Evolutionary conservation across 2,888 invertebrate genomes (phyloP), one percentile per base, ranked within the genome.

Genomic region (Eubasilissa splendida): DNA sequence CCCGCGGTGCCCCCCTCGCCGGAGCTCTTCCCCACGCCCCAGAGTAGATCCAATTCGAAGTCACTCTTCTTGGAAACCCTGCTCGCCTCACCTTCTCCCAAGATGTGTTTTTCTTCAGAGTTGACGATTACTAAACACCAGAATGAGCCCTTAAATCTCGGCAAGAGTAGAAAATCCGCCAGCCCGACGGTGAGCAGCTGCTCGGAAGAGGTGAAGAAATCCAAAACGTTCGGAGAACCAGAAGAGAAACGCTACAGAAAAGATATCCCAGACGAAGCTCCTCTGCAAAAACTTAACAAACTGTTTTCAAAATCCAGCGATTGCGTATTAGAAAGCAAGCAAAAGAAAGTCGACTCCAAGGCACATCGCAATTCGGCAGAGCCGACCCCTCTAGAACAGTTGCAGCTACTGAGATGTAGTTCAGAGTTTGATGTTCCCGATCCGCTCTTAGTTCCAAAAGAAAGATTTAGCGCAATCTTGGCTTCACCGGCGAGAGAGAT

Each of bases 391-490:
- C 86, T 95, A 7, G 93, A 93, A 80, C 96, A 96, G 86, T 88
- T 96, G 9, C 93, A 94, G 84, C 91, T 93, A 86, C 89, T 96
- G 42, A 91, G 94, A 82, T 90, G 91, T 71, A 93, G 93, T 85
- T 90, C 93, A 8, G 92, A 93, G 84, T 92, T 94, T 85, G 92
- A 93, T 86, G 92, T 96, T 86, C 96, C 96, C 63, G 96, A 96
- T 90, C 96, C 96, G 10, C 90, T 96, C 85, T 87, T 96, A 82
- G 93, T 96, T 83, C 96, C 96, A 75, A 94, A 95, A 88, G 94
- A 95, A 85, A 92, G 93, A 85, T 88, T 96, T 71, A 93, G 93
- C 76, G 91, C 92, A 31, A 92, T 96, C 58, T 89, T 96, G 42
- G 92, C 93, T 1, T 92, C 93, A 4, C 96, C 96, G 0, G 94